Percentiles rank a stretch among this genome's conserved stretches.
These are phyloP conservation scores for Microctenopoma stevenorrisi DNA, from an alignment of 2,797 vertebrate genomes.

Conservation along the genomic window DNA sequence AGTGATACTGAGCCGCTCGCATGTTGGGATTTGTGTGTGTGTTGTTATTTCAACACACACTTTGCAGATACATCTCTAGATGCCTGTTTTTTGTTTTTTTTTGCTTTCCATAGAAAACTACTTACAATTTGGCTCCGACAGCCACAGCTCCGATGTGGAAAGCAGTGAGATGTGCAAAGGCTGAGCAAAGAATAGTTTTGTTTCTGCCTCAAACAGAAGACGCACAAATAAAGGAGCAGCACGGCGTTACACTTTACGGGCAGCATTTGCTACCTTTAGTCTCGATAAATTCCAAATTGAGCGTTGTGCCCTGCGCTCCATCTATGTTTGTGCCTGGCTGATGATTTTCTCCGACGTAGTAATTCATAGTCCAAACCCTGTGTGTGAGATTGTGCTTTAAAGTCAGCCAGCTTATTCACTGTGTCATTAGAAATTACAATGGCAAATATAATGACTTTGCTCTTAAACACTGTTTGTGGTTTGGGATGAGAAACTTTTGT, in stretches of 20 bases:
- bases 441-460: constrained; percentile 50
- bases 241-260: background rate
- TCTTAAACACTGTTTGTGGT: constrained; percentile 34
- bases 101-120: constrained; percentile 71
- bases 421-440: constrained; percentile 61
- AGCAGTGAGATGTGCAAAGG: constrained; percentile 88
- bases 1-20: constrained; percentile 91
- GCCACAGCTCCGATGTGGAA: constrained; percentile 82
- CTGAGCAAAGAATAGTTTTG: constrained; percentile 74
- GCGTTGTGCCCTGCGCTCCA: constrained; percentile 4
- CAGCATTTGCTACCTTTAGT: constrained; percentile 22
- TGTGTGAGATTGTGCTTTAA: constrained; percentile 64
- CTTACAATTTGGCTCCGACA: constrained; percentile 83
- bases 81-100: constrained; percentile 14
- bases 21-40: constrained; percentile 58
- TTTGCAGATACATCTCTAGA: constrained; percentile 33
- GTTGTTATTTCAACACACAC: constrained; percentile 28
- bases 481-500: constrained; percentile 30
- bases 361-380: constrained; percentile 37
- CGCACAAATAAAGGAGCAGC: constrained; percentile 63
- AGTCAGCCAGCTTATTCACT: constrained; percentile 43
- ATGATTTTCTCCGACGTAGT: constrained; percentile 19
- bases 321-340: constrained; percentile 24
- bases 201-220: constrained; percentile 81
- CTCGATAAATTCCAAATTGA: constrained; percentile 9